These are phyloP conservation scores for Leptinotarsa haldemani DNA, from an alignment of 2,888 invertebrate genomes.

Conservation along the genomic window DNA sequence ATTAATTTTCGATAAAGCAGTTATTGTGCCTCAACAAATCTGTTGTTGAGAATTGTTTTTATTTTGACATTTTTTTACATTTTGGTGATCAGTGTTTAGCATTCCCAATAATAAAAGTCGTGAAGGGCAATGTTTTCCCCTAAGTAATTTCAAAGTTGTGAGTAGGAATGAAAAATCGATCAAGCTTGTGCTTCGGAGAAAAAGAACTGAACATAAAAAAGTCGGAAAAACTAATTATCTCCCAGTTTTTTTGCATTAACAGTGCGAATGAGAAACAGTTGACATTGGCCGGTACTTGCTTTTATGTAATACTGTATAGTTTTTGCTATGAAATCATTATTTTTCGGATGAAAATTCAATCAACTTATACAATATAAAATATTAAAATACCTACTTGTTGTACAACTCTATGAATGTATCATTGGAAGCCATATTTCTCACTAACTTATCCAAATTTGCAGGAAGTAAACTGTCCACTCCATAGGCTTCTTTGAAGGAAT, in stretches of 20 bases:
- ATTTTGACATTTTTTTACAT: too few relatives aligned
- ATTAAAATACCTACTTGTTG: background rate
- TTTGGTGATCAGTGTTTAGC: too few relatives aligned
- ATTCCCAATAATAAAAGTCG: too few relatives aligned
- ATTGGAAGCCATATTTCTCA: constrained; percentile 1
- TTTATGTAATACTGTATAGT: background rate
- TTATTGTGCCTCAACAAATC: background rate
- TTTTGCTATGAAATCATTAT: background rate
- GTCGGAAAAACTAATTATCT: too few relatives aligned
- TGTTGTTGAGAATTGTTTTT: background rate
- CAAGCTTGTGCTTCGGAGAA: too few relatives aligned
- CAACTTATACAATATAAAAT: background rate
- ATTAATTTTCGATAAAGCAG: background rate
- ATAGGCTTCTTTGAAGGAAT: background rate
- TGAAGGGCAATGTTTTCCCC: too few relatives aligned
- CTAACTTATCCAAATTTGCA: background rate
- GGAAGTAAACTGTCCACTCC: background rate
- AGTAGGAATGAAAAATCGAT: too few relatives aligned
- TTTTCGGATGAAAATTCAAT: background rate
- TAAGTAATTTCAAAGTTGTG: too few relatives aligned
- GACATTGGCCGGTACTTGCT: too few relatives aligned
- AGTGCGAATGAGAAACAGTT: too few relatives aligned
- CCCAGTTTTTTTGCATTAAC: too few relatives aligned
- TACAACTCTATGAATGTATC: background rate
- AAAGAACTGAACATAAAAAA: too few relatives aligned